Conservation (phyloP, 2,888 invertebrate species). For the Drosophila conformis region DNA sequence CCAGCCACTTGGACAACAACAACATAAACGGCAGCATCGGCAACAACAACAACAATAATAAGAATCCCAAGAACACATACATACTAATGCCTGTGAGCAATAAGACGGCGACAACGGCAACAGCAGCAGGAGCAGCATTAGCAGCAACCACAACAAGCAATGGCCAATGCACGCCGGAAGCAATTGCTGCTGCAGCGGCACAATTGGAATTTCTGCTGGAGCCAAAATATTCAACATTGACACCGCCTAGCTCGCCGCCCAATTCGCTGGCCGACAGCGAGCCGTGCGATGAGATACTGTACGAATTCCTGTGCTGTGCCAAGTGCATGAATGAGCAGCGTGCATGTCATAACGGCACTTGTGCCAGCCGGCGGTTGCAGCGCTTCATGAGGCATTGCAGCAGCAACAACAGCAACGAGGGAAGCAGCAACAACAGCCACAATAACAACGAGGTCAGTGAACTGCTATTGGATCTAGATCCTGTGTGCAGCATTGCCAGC, state of each 20-base stretch:
- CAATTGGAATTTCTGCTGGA: slow-evolving; percentile 73
- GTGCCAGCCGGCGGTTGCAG: slow-evolving; percentile 63
- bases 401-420: slow-evolving; percentile 21
- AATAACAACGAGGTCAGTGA: slow-evolving; percentile 59
- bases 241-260: slow-evolving; percentile 45
- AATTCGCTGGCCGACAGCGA: slow-evolving; percentile 31
- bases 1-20: slow-evolving; percentile 14
- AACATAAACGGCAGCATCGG: not conserved
- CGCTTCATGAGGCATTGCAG: slow-evolving; percentile 74
- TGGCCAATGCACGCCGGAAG: slow-evolving; percentile 40
- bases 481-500: slow-evolving; percentile 83
- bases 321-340: slow-evolving; percentile 84
- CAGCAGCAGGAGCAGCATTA: not conserved
- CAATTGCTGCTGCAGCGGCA: slow-evolving; percentile 60
- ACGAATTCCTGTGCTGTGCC: slow-evolving; percentile 85
- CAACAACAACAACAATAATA: slow-evolving; percentile 4
- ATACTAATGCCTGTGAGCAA: slow-evolving; percentile 82
- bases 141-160: slow-evolving; percentile 18
- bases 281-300: slow-evolving; percentile 79
- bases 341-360: slow-evolving; percentile 50
- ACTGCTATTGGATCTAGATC: slow-evolving; percentile 69
- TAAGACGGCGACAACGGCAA: slow-evolving; percentile 8
- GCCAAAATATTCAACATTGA: slow-evolving; percentile 82
- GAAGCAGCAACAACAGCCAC: slow-evolving; percentile 17
- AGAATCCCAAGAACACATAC: slow-evolving; percentile 78